phyloP scores from a whole-genome alignment of 2,113 vertebrate genomes.

The Carassius carassius region DNA sequence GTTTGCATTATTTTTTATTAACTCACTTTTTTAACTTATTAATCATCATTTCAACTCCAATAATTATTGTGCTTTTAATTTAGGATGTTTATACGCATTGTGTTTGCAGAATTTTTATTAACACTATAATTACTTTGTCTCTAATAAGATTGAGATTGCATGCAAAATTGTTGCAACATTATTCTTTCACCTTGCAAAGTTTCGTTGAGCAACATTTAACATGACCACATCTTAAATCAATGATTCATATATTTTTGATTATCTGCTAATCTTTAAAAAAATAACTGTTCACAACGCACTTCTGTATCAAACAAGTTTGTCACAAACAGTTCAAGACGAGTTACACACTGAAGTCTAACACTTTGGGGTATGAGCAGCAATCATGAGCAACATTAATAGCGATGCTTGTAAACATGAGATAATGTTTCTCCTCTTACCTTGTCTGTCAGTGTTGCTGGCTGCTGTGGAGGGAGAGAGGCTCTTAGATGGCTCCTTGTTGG shows the following conservation, averaged over 20 bases:
- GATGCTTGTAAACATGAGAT: neutral
- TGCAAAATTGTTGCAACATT: neutral
- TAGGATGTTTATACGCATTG: too few species aligned
- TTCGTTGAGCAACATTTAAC: neutral
- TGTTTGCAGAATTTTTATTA: too few species aligned
- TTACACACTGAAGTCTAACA: neutral
- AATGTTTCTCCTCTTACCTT: slow-evolving; percentile 28
- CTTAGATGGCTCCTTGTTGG: slow-evolving; percentile 87
- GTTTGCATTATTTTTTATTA: too few species aligned
- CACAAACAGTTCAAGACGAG: neutral
- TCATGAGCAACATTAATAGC: neutral
- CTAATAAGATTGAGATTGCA: neutral
- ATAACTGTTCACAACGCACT: too few species aligned
- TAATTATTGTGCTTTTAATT: too few species aligned
- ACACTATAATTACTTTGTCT: neutral
- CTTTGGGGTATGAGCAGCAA: neutral
- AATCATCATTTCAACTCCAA: too few species aligned
- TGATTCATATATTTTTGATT: too few species aligned
- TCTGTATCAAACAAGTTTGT: neutral
- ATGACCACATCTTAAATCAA: too few species aligned
- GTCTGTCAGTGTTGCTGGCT: neutral
- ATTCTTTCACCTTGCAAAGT: neutral
- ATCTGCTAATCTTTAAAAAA: too few species aligned
- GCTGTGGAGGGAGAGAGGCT: slow-evolving; percentile 82
- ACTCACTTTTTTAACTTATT: neutral